phyloP scores from a whole-genome alignment of 2,797 vertebrate genomes.

The Chelidonichthys spinosus region DNA sequence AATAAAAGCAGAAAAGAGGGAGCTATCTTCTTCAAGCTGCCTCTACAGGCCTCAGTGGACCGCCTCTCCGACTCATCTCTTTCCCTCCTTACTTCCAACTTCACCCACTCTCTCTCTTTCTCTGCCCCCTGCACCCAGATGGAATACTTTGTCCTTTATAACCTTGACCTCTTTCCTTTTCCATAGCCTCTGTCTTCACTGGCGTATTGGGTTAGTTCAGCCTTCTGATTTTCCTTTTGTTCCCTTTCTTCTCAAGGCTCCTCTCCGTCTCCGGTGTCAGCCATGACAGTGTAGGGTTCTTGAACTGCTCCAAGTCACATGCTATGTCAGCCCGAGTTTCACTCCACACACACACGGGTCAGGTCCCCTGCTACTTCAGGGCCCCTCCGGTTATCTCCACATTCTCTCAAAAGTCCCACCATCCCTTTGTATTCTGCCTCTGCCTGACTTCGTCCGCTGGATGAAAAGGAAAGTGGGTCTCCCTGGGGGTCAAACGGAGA shows the following conservation, averaged over 20 bases:
- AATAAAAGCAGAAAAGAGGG: slow-evolving; percentile 67
- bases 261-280: slow-evolving; percentile 39
- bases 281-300: slow-evolving; percentile 40
- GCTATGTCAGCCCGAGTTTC: slow-evolving; percentile 36
- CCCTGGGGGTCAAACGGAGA: slow-evolving; percentile 28
- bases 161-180: slow-evolving; percentile 56
- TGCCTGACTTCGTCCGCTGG: slow-evolving; percentile 14
- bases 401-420: slow-evolving; percentile 11
- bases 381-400: slow-evolving; percentile 44
- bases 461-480: slow-evolving; percentile 37
- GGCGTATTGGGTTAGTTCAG: slow-evolving; percentile 16
- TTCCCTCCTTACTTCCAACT: slow-evolving; percentile 28
- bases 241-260: slow-evolving; percentile 13
- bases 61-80: slow-evolving; percentile 9
- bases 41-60: slow-evolving; percentile 47
- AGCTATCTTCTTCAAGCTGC: slow-evolving; percentile 57
- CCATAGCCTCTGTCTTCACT: slow-evolving; percentile 14
- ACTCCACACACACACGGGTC: slow-evolving; percentile 56
- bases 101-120: slow-evolving; percentile 20
- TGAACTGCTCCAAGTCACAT: slow-evolving; percentile 40
- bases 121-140: slow-evolving; percentile 29
- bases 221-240: slow-evolving; percentile 32
- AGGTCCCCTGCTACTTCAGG: slow-evolving; percentile 52
- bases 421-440: slow-evolving; percentile 31
- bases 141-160: slow-evolving; percentile 38